Base-by-base conservation (phyloP, 2,888 invertebrate genomes). In the Furcula furcula region DNA sequence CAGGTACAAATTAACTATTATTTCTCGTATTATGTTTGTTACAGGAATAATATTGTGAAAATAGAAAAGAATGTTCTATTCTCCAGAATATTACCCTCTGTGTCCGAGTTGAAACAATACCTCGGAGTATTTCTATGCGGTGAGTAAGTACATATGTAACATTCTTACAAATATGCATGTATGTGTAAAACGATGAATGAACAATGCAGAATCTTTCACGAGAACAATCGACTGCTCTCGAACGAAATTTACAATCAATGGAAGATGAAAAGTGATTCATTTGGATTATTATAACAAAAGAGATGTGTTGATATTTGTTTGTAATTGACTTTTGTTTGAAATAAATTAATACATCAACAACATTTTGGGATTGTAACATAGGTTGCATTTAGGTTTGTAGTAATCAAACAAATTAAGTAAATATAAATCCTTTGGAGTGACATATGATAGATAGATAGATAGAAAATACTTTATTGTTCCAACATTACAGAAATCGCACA, bases 61-160 rank as follows among this genome's bases (percentile, higher is more conserved):
- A 54, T 40, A 46, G 51, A 36, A 55, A 48, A 46, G 39, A 46
- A 47, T 46, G 32, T 39, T 40, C 68, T 64, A 34, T 48, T 68
- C 25, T 47, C 57, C 31, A 40, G 40, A 15, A 43, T 56, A 29
- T 45, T 72, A 25, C 78, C 82, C 16, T 54, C 67, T 7, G 40
- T 45, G 30, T 29, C 39, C 7, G 83, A 84, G 55, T 42, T 76
- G 36, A 83, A 67, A 69, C 85, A 84, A 67, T 85, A 85, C 56
- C 21, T 60, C 7, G 78, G 73, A 20, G 75, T 83, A 12, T 46
- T 76, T 22, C 43, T 83, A 55, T 82, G 81, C 37, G 83, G 83
- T 83, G 52, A 76, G 78, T 66, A 31, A 19, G 34, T 23, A 27
- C 31, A 30, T 25, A 34, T 29, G 35, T 40, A 31, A 46, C 43